Evolutionary conservation across 2,797 vertebrate species (phyloP).

Genomic region (Fistularia commersonii): DNA sequence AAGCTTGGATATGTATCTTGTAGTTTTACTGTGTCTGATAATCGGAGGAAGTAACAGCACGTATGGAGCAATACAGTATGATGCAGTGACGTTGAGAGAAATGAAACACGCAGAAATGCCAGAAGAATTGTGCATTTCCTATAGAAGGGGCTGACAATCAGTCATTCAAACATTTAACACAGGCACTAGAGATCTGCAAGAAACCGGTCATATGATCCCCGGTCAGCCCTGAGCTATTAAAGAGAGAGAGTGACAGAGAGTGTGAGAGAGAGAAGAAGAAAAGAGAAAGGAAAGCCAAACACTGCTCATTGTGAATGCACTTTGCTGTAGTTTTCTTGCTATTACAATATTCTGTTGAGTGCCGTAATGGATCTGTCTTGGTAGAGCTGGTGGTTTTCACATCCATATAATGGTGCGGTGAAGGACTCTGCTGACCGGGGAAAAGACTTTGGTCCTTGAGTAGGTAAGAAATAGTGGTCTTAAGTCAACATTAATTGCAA

Average conservation of each 20-base stretch:
- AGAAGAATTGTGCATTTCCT: background rate
- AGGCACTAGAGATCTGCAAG: slow-evolving; percentile 30
- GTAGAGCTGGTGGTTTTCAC: slow-evolving; percentile 10
- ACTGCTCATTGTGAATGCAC: slow-evolving; percentile 3
- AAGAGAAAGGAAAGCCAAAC: slow-evolving; percentile 15
- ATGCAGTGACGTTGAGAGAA: too few relatives aligned
- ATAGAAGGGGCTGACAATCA: slow-evolving; percentile 7
- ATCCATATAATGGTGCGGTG: background rate
- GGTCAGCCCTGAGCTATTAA: slow-evolving; percentile 57
- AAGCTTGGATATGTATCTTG: too few relatives aligned
- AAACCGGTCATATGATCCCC: slow-evolving; percentile 60
- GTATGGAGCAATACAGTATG: too few relatives aligned
- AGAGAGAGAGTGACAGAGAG: slow-evolving; percentile 11
- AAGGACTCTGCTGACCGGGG: slow-evolving; percentile 10
- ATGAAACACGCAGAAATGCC: too few relatives aligned
- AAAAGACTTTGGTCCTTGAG: too few relatives aligned
- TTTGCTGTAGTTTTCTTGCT: slow-evolving; percentile 11
- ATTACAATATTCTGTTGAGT: background rate
- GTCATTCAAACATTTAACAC: slow-evolving; percentile 32
- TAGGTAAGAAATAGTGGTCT: too few relatives aligned
- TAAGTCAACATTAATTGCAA: too few relatives aligned
- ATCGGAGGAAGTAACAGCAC: too few relatives aligned
- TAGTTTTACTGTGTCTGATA: too few relatives aligned
- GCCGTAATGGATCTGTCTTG: slow-evolving; percentile 11
- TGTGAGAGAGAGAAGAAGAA: slow-evolving; percentile 12